Percentiles rank a stretch among this genome's conserved stretches.
Conservation (phyloP, 1,140 invertebrate genomes). For the Brachionus koreanus region DNA sequence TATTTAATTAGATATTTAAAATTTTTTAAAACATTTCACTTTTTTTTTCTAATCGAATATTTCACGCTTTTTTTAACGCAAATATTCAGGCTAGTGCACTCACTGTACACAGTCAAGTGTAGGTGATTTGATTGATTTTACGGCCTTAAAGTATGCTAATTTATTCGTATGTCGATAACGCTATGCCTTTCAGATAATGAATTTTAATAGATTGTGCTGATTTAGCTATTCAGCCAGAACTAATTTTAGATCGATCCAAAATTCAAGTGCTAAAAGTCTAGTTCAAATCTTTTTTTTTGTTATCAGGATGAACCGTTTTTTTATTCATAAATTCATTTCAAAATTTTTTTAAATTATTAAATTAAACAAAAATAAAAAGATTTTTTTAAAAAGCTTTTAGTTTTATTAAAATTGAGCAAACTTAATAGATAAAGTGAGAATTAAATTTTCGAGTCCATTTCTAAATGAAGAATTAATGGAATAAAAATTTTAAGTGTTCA, state of each 20-base stretch:
- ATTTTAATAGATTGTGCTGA: conserved; percentile 3
- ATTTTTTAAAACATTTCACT: conserved; percentile 34
- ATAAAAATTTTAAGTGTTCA: not conserved
- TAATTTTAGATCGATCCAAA: not conserved
- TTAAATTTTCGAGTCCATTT: not conserved
- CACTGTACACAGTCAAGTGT: conserved; percentile 21
- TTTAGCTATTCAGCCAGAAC: not conserved
- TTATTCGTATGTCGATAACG: conserved; percentile 7
- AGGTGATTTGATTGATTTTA: not conserved
- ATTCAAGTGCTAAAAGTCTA: not conserved
- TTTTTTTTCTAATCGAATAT: conserved; percentile 14
- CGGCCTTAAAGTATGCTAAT: conserved; percentile 9
- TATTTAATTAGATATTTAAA: conserved; percentile 33
- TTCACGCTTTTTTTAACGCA: conserved; percentile 4
- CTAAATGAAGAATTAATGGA: not conserved
- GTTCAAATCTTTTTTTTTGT: not conserved
- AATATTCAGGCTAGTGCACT: not conserved
- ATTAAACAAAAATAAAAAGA: not conserved
- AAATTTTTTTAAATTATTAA: not conserved
- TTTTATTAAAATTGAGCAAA: not conserved
- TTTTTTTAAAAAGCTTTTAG: not conserved
- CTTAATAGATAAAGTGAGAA: not conserved
- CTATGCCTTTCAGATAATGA: not conserved
- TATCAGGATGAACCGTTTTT: too few species aligned
- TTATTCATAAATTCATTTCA: not conserved